Percentiles rank a stretch among this genome's conserved stretches.
Evolutionary conservation across 2,888 invertebrate species (phyloP).

Genomic region (Nymphalis polychloros): DNA sequence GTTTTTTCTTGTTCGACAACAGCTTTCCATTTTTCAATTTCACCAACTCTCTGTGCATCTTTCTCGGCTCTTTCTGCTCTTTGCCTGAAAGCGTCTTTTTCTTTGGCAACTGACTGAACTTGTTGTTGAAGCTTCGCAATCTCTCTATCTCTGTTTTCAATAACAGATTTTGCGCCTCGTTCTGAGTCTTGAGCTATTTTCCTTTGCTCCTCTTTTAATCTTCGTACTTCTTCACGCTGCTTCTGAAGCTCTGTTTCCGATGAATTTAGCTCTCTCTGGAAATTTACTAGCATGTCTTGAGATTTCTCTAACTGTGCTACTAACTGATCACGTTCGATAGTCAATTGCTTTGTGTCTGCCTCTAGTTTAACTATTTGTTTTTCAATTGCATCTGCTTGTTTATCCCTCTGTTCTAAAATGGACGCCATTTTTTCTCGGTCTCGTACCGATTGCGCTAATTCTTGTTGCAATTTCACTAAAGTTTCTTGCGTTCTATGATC

Average conservation of each 20-base stretch:
- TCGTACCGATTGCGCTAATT: constrained; percentile 85
- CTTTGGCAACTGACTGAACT: constrained; percentile 83
- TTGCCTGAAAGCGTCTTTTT: constrained; percentile 84
- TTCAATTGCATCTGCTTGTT: constrained; percentile 90
- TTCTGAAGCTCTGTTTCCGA: constrained; percentile 91
- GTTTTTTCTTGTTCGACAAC: constrained; percentile 89
- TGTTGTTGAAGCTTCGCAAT: constrained; percentile 86
- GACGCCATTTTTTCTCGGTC: constrained; percentile 90
- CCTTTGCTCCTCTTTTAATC: constrained; percentile 87
- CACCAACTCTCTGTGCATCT: constrained; percentile 88
- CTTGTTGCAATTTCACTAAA: constrained; percentile 86
- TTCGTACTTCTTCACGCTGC: constrained; percentile 89
- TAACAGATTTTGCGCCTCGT: constrained; percentile 85
- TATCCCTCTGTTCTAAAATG: constrained; percentile 89
- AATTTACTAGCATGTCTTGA: constrained; percentile 95
- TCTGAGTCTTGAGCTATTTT: constrained; percentile 87
- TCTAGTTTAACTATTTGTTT: constrained; percentile 93
- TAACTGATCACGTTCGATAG: constrained; percentile 92
- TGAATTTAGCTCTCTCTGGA: constrained; percentile 93
- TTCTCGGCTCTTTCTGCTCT: constrained; percentile 88
- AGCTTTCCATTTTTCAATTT: constrained; percentile 91
- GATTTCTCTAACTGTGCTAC: constrained; percentile 95
- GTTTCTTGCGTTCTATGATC: constrained; percentile 88
- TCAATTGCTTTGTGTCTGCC: constrained; percentile 91
- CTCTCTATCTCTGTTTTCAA: constrained; percentile 87